Base-by-base conservation (phyloP, 2,113 vertebrate genomes). In the Fregetta grallaria region DNA sequence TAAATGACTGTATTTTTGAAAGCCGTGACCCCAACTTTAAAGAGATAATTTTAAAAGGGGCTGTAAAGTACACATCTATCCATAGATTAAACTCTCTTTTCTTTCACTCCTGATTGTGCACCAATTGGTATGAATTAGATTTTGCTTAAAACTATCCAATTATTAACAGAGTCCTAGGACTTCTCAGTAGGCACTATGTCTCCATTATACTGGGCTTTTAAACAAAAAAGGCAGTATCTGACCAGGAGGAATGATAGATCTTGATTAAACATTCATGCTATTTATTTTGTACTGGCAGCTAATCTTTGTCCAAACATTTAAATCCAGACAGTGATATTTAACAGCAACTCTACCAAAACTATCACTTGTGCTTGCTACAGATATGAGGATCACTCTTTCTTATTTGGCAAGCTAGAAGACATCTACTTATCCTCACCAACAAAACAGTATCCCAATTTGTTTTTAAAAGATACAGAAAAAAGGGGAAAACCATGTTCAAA, bases 271-370 rank as follows among this genome's bases (percentile, higher is more conserved):
- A 95, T 53, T 89, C 73, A 47, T 82, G 70, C 32, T 89, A 89
- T 94, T 96, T 95, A 75, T 81, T 92, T 91, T 91, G 80, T 75
- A 84, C 83, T 76, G 32, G 47, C 53, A 68, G 83, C 36, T 96
- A 94, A 87, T 89, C 92, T 84, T 91, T 91, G 76, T 91, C 76
- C 45, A 84, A 94, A 96, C 86, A 92, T 91, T 89, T 94, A 87
- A 94, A 92, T 95, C 89, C 89, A 78, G 65, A 61, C 44, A 53
- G 91, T 61, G 76, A 78, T 88, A 94, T 80, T 94, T 91, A 95
- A 92, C 75, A 70, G 45, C 55, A 83, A 67, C 40, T 78, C 70
- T 78, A 89, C 77, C 84, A 63, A 75, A 93, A 85, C 58, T 84
- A 61, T 85, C 81, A 42, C 56, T 88, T 70, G 47, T 88, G 55